Base-by-base conservation (phyloP, 2,797 vertebrate species). In the Xenops minutus region DNA sequence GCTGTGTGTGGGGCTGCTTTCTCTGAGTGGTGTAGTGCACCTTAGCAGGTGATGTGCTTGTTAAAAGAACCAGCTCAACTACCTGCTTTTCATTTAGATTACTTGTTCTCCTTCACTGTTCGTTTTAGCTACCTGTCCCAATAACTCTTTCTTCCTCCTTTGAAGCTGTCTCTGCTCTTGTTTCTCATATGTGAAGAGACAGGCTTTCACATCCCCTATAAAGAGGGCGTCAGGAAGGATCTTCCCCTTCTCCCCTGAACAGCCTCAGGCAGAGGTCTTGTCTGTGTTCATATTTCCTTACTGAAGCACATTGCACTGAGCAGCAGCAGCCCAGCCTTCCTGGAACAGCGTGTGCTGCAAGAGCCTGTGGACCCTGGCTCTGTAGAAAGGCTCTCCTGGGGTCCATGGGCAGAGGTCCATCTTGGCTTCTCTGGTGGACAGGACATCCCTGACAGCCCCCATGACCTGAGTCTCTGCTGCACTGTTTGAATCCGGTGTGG, bases 391-490 rank as follows among this genome's bases (percentile, higher is more conserved):
- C 41, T 34, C 4, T 88, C 32, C 36, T 30, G 2, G 52, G 30
- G 52, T 54, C 51, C 51, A 54, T 30, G 20, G 44, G 43, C 51
- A 55, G 23, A 34, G 27, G 27, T 37, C 23, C 19, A 6, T 27
- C 54, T 16, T n/a, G 52, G 21, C 79, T 68, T 78, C 46, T 86
- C 12, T 49, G 6, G 0, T 1, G 43, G 61, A 29, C 29, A 8
- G 55, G 41, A 17, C 5, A 24, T 71, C 74, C 63, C 77, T 76
- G 58, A 51, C 51, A 91, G 72, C 27, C n/a, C 44, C 29, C 4
- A 2, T 0, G 1, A 43, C 71, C 77, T 14, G 4, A 0, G 1
- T 12, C 8, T 74, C 22, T 76, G 24, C 80, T 56, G 48, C 1
- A 0, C 49, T 52, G 26, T 54, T 75, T 41, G 51, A 92, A 51